Evolutionary conservation across 2,797 vertebrate genomes (phyloP), one percentile per base, ranked within the genome.

Genomic region (Urosaurus nigricauda): DNA sequence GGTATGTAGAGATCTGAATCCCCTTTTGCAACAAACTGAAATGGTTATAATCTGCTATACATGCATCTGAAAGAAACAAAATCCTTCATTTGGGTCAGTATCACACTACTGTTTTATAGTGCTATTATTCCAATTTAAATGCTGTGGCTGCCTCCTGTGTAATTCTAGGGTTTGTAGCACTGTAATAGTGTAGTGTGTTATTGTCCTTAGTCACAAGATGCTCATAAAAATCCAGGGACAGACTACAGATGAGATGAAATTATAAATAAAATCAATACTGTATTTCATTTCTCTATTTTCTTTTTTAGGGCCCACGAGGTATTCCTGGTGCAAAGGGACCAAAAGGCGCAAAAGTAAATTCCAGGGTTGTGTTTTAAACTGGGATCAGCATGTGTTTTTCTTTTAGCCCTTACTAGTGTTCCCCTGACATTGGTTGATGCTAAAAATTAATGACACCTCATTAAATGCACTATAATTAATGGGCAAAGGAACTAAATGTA

Each of bases 311-410:
- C 93, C 98, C 98, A 83, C 97, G 96, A 83, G 99, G 99, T 94
- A 96, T 98, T 96, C 98, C 98, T 93, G 99, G 98, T 89, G 94
- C 98, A 92, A 97, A 90, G 94, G 99, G 99, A 97, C 97, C 97
- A 95, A 99, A 99, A 93, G 99, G 99, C 94, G 98, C 98, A 95
- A 99, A 99, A 97, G 99, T 99, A 97, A 95, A 96, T 94, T 24
- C 21, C 7, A 81, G 4, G 35, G 0, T 75, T 87, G 0, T 91
- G 88, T 68, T 1, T 26, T 78, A 37, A 88, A 79, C 29, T 13
- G 35, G 73, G 56, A 60, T 29, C 11, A 12, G 37, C 2, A 8
- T 2, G n/a, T 74, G 37, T 4, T 74, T 75, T 73, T 13, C 7
- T 83, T 68, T 26, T 68, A 32, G 26, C 26, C 63, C 63, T 8